phyloP scores from a whole-genome alignment of 2,113 vertebrate species.

The Halcyon senegalensis region DNA sequence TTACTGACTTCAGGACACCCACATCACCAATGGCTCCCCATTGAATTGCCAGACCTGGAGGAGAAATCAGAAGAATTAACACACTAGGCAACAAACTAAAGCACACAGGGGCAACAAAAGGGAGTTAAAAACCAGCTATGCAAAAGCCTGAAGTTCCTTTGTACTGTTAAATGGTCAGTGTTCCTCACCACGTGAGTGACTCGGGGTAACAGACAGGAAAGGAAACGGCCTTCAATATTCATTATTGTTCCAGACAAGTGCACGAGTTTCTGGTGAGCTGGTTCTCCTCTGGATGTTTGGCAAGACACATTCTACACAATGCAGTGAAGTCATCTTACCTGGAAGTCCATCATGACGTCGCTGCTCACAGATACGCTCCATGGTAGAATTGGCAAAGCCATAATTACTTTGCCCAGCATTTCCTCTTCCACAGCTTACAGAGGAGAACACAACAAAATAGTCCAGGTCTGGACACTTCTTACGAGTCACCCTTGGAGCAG shows the following conservation, averaged over 20 bases:
- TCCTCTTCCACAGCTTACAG: slow-evolving; percentile 94
- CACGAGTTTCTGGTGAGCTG: not conserved
- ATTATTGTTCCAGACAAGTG: not conserved
- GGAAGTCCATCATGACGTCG: slow-evolving; percentile 84
- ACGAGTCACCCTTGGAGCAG: slow-evolving; percentile 81
- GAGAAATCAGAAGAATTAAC: not conserved
- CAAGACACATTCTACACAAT: not conserved
- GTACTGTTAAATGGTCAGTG: not conserved
- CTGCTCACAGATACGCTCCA: slow-evolving; percentile 96
- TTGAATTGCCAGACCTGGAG: slow-evolving; percentile 86
- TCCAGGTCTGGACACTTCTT: slow-evolving; percentile 86
- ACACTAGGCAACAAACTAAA: not conserved
- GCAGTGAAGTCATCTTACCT: slow-evolving; percentile 36
- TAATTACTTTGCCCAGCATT: slow-evolving; percentile 96
- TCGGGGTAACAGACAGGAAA: not conserved
- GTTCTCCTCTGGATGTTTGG: not conserved
- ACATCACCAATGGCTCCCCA: slow-evolving; percentile 98
- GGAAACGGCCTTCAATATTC: not conserved
- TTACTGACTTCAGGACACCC: slow-evolving; percentile 88
- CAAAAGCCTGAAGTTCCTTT: not conserved
- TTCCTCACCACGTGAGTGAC: not conserved
- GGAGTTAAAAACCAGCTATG: not conserved
- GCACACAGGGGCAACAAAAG: not conserved
- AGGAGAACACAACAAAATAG: slow-evolving; percentile 95
- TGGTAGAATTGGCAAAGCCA: slow-evolving; percentile 94